Evolutionary conservation across 2,113 vertebrate genomes (phyloP).

Genomic region (Callospermophilus lateralis): DNA sequence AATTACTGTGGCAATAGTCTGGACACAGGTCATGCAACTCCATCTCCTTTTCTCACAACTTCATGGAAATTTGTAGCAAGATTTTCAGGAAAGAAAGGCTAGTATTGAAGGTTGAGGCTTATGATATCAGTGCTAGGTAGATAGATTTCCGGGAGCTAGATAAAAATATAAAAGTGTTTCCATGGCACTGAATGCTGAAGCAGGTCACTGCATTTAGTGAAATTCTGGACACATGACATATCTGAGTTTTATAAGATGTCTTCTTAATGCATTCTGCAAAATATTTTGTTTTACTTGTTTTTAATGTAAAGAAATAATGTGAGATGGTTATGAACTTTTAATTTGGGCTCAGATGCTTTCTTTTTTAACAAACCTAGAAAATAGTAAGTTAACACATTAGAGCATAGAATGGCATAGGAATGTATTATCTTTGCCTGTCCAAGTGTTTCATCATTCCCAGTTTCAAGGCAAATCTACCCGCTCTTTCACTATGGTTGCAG

Average conservation of each 20-base stretch:
- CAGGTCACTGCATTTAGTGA: not conserved
- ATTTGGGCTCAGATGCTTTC: not conserved
- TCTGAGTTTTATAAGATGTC: not conserved
- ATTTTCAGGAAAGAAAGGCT: not conserved
- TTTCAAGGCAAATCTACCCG: not conserved
- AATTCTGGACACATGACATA: not conserved
- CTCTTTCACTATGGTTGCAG: not conserved
- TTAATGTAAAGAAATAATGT: not conserved
- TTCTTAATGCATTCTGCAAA: not conserved
- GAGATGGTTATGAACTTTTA: not conserved
- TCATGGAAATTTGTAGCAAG: not conserved
- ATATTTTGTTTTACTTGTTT: constrained; percentile 10
- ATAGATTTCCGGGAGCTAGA: not conserved
- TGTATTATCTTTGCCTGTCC: not conserved
- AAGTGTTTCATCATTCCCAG: not conserved
- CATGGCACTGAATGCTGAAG: not conserved
- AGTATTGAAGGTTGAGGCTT: not conserved
- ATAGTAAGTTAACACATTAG: not conserved
- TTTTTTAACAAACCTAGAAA: not conserved
- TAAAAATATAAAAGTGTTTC: not conserved
- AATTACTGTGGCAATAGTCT: not conserved
- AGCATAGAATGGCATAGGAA: not conserved
- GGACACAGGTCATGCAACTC: not conserved
- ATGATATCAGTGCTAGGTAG: not conserved
- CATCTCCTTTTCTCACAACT: not conserved